phyloP scores from a whole-genome alignment of 2,797 vertebrate genomes.

The Fratercula arctica region DNA sequence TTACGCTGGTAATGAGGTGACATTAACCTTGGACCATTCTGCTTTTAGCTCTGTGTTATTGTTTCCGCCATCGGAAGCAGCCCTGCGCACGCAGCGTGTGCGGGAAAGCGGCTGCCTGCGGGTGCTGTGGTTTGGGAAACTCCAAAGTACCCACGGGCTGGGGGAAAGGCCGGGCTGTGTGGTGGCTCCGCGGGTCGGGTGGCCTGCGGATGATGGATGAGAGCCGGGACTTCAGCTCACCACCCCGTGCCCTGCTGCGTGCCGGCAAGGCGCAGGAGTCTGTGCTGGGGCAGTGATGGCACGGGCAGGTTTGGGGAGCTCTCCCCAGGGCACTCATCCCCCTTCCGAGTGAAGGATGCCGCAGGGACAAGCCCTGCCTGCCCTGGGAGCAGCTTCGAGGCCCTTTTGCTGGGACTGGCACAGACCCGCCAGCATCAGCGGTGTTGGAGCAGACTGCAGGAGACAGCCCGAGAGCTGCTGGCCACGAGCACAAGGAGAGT shows the following conservation, averaged over 20 bases:
- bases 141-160: background rate
- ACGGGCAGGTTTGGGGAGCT: background rate
- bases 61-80: accelerated
- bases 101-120: background rate
- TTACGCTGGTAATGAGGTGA: background rate
- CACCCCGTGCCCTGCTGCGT: background rate
- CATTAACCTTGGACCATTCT: background rate
- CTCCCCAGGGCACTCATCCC: accelerated
- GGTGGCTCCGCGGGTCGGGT: background rate
- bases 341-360: accelerated
- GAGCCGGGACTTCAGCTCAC: background rate
- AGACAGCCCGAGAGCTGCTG: background rate
- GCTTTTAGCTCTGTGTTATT: background rate
- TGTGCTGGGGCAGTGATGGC: accelerated
- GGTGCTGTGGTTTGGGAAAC: background rate
- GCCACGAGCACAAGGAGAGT: background rate
- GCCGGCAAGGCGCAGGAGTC: background rate
- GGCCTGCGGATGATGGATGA: background rate
- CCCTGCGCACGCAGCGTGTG: accelerated
- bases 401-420: background rate
- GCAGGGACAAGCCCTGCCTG: background rate
- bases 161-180: background rate
- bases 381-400: background rate
- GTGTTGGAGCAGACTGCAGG: accelerated
- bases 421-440: accelerated